Percentiles rank a stretch among this genome's conserved stretches.
These are phyloP conservation scores for Ia io DNA, from an alignment of 2,113 vertebrate species.

Conservation along the genomic window DNA sequence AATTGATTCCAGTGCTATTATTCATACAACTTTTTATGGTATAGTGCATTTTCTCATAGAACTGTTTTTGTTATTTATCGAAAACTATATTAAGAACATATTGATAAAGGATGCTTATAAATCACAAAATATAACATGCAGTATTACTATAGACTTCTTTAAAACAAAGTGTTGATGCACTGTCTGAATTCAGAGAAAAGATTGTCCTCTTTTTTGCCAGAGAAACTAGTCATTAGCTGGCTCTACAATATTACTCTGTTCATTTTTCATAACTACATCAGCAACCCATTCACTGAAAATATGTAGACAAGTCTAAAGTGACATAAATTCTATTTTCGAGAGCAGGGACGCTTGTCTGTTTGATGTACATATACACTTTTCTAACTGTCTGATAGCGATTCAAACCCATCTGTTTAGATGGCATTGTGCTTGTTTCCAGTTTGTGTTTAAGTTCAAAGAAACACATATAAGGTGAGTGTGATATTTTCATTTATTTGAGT, in stretches of 20 bases:
- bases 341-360: neutral
- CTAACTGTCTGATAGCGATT: neutral
- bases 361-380: neutral
- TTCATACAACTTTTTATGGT: neutral
- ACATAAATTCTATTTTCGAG: conserved; percentile 18
- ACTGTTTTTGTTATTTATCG: neutral
- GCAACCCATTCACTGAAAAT: neutral
- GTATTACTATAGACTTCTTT: neutral
- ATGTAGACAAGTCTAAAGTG: neutral
- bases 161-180: neutral
- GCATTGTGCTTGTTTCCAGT: neutral
- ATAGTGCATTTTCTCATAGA: neutral
- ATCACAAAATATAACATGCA: neutral
- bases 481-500: neutral
- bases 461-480: neutral
- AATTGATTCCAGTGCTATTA: conserved; percentile 26
- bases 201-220: neutral
- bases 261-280: neutral
- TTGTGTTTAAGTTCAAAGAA: conserved; percentile 15
- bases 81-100: neutral
- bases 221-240: neutral
- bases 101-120: neutral
- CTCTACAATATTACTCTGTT: neutral
- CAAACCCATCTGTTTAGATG: neutral
- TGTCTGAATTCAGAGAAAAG: neutral